Percentiles rank a stretch among this genome's conserved stretches.
phyloP scores from a whole-genome alignment of 2,797 vertebrate genomes.

The Gephyroberyx darwinii region DNA sequence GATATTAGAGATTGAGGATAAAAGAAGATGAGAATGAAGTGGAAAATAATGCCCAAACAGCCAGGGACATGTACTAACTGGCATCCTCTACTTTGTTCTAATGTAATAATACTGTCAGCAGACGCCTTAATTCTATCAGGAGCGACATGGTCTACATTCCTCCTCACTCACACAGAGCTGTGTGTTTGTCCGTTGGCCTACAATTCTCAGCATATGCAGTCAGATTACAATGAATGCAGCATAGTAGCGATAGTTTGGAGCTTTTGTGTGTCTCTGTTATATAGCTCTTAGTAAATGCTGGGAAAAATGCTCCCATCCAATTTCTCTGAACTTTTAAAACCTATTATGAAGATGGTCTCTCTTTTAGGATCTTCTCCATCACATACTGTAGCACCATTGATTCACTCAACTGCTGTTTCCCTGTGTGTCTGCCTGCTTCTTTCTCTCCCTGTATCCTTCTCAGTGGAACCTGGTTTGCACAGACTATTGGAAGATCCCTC shows the following conservation, averaged over 20 bases:
- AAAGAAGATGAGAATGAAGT: neutral
- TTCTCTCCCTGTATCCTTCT: constrained; percentile 19
- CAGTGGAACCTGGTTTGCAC: constrained; percentile 90
- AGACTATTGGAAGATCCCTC: constrained; percentile 86
- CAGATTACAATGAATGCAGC: constrained; percentile 7
- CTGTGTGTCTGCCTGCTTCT: neutral
- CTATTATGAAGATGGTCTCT: neutral
- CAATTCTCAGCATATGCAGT: constrained; percentile 1
- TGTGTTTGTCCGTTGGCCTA: neutral
- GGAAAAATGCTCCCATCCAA: no score
- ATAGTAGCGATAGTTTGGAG: neutral
- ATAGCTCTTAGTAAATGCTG: neutral
- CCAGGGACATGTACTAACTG: constrained; percentile 12
- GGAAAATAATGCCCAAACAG: constrained; percentile 3
- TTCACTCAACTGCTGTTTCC: neutral
- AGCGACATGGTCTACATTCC: constrained; percentile 67
- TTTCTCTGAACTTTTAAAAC: neutral
- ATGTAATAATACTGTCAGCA: constrained; percentile 71
- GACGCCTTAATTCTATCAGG: constrained; percentile 65
- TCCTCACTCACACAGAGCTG: constrained; percentile 43
- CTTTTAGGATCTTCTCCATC: neutral
- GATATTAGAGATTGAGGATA: neutral
- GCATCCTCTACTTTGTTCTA: constrained; percentile 55
- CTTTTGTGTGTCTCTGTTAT: constrained; percentile 1
- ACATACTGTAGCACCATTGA: no score